Evolutionary conservation across 2,888 invertebrate species (phyloP).

Genomic region (Lasioglossum calceatum): DNA sequence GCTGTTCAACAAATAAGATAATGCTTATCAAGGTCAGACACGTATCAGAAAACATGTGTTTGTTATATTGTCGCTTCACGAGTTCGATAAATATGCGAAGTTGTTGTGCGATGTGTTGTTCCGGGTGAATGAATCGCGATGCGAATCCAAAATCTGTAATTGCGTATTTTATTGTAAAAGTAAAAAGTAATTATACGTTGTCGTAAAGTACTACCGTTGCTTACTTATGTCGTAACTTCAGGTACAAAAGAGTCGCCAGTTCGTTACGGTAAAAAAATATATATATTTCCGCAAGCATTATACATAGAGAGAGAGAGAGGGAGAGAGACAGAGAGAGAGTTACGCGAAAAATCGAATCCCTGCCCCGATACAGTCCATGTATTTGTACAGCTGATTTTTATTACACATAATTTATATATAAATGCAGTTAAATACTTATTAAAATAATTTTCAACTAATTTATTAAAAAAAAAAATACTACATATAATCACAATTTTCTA

Average conservation of each 20-base stretch:
- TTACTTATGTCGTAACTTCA: slow-evolving; percentile 62
- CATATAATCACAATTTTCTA: slow-evolving; percentile 16
- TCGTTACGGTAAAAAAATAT: slow-evolving; percentile 45
- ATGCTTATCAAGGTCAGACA: slow-evolving; percentile 57
- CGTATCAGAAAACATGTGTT: slow-evolving; percentile 34
- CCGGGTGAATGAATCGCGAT: slow-evolving; percentile 10
- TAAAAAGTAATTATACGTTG: neutral
- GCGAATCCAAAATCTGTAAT: neutral
- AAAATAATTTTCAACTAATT: slow-evolving; percentile 13
- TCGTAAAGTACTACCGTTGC: neutral
- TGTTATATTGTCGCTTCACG: slow-evolving; percentile 42
- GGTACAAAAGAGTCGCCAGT: slow-evolving; percentile 58
- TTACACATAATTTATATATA: neutral
- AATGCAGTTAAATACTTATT: slow-evolving; percentile 11
- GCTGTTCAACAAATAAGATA: slow-evolving; percentile 67
- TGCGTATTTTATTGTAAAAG: neutral
- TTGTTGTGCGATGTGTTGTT: slow-evolving; percentile 4
- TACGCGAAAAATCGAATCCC: neutral
- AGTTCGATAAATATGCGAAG: slow-evolving; percentile 27
- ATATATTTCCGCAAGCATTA: slow-evolving; percentile 14
- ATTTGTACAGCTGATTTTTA: neutral
- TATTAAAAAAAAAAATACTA: slow-evolving; percentile 2
- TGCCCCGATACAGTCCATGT: neutral
- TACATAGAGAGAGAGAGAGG: no score
- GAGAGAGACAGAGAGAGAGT: neutral